A percentile compares a stretch with the other conserved stretches of the same genome.
These are phyloP conservation scores for Diplogasteroides magnus DNA, from an alignment of 1,140 invertebrate species.

Conservation along the genomic window DNA sequence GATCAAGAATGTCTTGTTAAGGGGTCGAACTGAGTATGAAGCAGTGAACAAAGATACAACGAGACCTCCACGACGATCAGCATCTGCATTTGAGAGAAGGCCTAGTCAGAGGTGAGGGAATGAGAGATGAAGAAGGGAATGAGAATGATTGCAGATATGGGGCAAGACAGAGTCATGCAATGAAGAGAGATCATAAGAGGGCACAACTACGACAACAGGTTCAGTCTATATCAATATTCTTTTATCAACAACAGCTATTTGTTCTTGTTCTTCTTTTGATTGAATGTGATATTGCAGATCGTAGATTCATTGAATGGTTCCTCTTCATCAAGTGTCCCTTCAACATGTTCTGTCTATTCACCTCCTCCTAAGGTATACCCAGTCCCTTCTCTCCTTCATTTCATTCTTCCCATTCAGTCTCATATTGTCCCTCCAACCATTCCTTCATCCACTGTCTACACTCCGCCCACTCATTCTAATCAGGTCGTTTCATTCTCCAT, in stretches of 20 bases:
- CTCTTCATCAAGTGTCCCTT: background rate
- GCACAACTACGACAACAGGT: constrained; percentile 23
- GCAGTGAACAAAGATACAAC: constrained; percentile 42
- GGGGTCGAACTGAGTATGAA: constrained; percentile 52
- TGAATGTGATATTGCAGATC: background rate
- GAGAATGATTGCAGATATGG: constrained; percentile 66
- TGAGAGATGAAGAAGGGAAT: background rate
- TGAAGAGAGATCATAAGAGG: constrained; percentile 52
- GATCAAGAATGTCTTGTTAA: constrained; percentile 3
- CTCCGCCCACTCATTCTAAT: background rate
- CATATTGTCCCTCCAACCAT: background rate
- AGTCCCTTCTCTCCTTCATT: constrained; percentile 8
- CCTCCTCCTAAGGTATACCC: background rate
- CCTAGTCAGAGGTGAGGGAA: constrained; percentile 71
- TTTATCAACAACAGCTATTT: background rate
- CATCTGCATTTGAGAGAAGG: constrained; percentile 72
- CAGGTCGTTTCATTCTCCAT: no score
- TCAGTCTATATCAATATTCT: background rate
- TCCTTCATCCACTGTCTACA: background rate
- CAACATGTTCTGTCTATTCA: background rate
- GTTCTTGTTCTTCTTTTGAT: background rate
- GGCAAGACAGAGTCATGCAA: constrained; percentile 73
- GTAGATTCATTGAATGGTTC: constrained; percentile 2
- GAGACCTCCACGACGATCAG: constrained; percentile 30
- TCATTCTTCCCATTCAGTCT: constrained; percentile 4